Percentiles rank a stretch among this genome's conserved stretches.
Evolutionary conservation across 2,113 vertebrate genomes (phyloP).

Genomic region (Oreochromis niloticus): DNA sequence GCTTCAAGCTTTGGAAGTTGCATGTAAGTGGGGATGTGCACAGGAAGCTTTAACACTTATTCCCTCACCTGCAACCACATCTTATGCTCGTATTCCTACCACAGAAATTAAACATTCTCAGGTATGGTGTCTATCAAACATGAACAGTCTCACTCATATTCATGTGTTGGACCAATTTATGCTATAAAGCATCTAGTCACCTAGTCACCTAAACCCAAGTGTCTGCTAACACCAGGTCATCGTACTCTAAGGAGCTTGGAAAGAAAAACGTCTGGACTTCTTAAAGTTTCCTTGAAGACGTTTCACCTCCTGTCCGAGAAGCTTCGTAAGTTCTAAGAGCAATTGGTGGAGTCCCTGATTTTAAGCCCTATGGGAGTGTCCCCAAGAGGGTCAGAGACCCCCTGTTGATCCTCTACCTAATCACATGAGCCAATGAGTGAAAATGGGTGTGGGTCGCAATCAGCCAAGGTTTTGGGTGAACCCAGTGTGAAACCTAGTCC

Average conservation of each 20-base stretch:
- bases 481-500: background rate
- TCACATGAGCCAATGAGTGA: background rate
- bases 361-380: background rate
- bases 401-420: background rate
- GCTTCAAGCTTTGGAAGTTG: background rate
- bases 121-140: background rate
- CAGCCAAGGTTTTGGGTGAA: background rate
- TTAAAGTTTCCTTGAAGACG: no score
- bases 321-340: no score
- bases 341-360: no score
- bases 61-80: background rate
- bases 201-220: background rate
- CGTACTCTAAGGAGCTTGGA: no score
- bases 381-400: background rate
- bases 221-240: no score
- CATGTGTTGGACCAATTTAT: background rate
- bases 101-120: background rate
- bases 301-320: no score
- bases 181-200: background rate
- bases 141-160: background rate
- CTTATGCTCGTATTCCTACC: background rate
- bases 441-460: background rate
- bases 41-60: background rate
- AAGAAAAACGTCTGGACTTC: no score
- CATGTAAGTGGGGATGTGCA: background rate